Evolutionary conservation across 2,113 vertebrate genomes (phyloP).

Genomic region (Himantopus leucocephalus): DNA sequence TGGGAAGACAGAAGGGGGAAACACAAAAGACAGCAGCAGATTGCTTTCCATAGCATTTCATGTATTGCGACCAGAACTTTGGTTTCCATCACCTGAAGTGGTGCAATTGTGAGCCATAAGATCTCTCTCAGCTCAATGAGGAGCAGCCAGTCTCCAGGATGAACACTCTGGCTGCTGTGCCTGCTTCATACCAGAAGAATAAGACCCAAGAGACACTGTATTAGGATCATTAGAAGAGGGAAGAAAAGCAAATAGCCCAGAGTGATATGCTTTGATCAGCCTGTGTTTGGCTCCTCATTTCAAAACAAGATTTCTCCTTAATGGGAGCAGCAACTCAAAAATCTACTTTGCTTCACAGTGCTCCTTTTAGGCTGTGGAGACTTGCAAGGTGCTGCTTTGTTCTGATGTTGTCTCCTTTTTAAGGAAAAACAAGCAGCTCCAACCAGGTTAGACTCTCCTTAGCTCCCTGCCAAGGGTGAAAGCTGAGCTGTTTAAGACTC

Average conservation of each 20-base stretch:
- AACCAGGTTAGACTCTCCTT: background rate
- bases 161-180: background rate
- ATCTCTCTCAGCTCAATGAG: fast-evolving
- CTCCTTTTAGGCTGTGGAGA: background rate
- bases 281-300: background rate
- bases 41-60: background rate
- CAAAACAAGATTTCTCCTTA: background rate
- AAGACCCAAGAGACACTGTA: background rate
- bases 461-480: background rate
- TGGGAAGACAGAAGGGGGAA: background rate
- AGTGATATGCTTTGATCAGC: background rate
- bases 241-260: background rate
- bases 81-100: background rate
- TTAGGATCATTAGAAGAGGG: background rate
- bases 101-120: background rate
- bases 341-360: background rate
- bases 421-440: background rate
- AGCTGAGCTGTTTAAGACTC: background rate
- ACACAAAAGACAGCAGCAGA: background rate
- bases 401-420: background rate
- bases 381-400: background rate
- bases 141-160: background rate
- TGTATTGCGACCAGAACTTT: background rate
- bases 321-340: background rate
- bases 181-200: background rate